A percentile compares a stretch with the other conserved stretches of the same genome.
Evolutionary conservation across 1,140 invertebrate species (phyloP).

Genomic region (Zaprionus vittiger): DNA sequence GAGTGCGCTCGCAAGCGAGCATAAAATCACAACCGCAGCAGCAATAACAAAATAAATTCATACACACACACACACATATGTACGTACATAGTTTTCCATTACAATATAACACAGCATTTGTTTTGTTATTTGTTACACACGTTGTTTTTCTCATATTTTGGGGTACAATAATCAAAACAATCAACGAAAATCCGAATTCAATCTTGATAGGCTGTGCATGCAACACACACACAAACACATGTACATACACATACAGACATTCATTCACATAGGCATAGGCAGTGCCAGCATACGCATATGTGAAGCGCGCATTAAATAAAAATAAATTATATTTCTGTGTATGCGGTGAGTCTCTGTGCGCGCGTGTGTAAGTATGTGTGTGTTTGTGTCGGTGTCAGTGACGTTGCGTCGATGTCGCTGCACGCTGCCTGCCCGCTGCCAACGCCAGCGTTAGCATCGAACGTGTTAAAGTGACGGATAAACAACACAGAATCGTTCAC

Average conservation of each 20-base stretch:
- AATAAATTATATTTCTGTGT: conserved; percentile 64
- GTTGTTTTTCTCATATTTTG: conserved; percentile 25
- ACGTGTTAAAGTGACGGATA: conserved; percentile 81
- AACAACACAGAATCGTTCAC: conserved; percentile 65
- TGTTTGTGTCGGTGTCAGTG: conserved; percentile 59
- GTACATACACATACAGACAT: not conserved
- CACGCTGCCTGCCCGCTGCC: conserved; percentile 21
- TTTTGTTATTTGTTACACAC: conserved; percentile 37
- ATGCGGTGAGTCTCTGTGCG: not conserved
- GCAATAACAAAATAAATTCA: conserved; percentile 75
- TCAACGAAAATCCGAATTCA: conserved; percentile 46
- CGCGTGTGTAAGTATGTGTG: conserved; percentile 36
- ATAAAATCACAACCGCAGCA: conserved; percentile 68
- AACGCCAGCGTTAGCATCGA: conserved; percentile 56
- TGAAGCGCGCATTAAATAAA: conserved; percentile 63
- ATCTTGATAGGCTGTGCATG: conserved; percentile 45
- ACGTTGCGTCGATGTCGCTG: conserved; percentile 51
- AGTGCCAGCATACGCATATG: conserved; percentile 40
- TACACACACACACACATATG: conserved; percentile 60
- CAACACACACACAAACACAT: conserved; percentile 32
- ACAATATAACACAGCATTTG: conserved; percentile 21
- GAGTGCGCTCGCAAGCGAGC: conserved; percentile 49
- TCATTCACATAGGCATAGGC: conserved; percentile 32
- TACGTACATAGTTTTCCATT: conserved; percentile 41
- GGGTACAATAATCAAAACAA: conserved; percentile 43